These are phyloP conservation scores for Quadriops clusia DNA, from an alignment of 2,888 invertebrate genomes.

Conservation along the genomic window DNA sequence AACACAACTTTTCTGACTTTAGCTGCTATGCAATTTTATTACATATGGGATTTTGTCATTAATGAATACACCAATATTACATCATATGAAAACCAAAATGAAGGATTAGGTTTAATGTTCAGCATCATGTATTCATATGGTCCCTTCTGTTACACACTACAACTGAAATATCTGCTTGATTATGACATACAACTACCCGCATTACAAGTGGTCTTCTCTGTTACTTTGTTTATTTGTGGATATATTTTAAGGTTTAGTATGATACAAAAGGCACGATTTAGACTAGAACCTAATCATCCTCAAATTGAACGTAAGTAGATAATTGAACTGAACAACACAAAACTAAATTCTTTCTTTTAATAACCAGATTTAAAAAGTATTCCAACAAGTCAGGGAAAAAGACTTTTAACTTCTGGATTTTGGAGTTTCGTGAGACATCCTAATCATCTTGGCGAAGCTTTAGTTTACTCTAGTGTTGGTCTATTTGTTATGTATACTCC, in stretches of 20 bases:
- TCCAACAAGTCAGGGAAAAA: conserved; percentile 65
- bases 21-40: conserved; percentile 44
- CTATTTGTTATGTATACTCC: conserved; percentile 38
- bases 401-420: conserved; percentile 60
- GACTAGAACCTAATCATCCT: conserved; percentile 63
- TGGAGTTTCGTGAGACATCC: conserved; percentile 83
- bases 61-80: conserved; percentile 51
- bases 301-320: conserved; percentile 53
- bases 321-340: too few species aligned
- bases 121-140: conserved; percentile 53
- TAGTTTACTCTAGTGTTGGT: conserved; percentile 48
- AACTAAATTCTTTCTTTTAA: conserved; percentile 1
- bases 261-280: conserved; percentile 69
- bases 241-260: conserved; percentile 57
- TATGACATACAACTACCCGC: conserved; percentile 41
- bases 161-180: conserved; percentile 56
- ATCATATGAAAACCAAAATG: conserved; percentile 56
- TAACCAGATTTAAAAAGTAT: conserved; percentile 60
- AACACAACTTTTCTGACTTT: conserved; percentile 38
- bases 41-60: conserved; percentile 46
- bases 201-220: conserved; percentile 41
- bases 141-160: conserved; percentile 62
- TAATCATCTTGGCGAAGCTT: conserved; percentile 76
- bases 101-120: conserved; percentile 70
- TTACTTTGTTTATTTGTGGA: conserved; percentile 49